Base-by-base conservation (phyloP, 2,113 vertebrate genomes). In the Balaeniceps rex region DNA sequence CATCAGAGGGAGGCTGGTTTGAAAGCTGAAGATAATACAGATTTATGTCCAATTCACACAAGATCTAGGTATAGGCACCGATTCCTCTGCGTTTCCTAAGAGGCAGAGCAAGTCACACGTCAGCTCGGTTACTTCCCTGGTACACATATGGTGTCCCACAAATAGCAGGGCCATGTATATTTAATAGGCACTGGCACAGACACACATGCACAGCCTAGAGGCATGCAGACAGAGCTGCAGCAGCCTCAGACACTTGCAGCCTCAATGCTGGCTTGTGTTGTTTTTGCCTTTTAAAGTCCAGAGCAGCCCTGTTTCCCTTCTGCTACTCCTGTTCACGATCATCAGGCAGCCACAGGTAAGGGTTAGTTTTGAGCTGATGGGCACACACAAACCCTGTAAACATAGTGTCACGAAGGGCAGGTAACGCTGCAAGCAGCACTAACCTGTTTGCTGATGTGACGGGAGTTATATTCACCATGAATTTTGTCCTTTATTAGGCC, bases 381-480 rank as follows among this genome's bases (percentile, higher is more conserved):
- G 75, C 44, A 13, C 34, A 3, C 36, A 6, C 38, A 13, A 19
- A 12, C 34, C 40, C 38, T 7, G 12, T 12, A 52, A 38, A 24
- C 12, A 12, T 0, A 1, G 19, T 1, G n/a, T 34, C 52, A 7
- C 23, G 63, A 58, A 64, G 63, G 60, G 34, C 65, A 11, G 28
- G 29, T 31, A 82, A 4, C 0, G 8, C 72, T 2, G 5, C 24
- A 17, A 74, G 72, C 68, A 66, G 64, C 72, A 44, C 77, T 58
- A 19, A 36, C 19, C 69, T 34, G 26, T 21, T 6, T 49, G 49
- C 72, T 46, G 44, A 34, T 0, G 0, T 34, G 63, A 13, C 3
- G 2, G 49, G 54, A 65, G 19, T n/a, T 28, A 36, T 0, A 13
- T 5, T 74, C 49, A 14, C 76, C 14, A 1, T 0, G 3, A 21